These are phyloP conservation scores for Pelodiscus sinensis DNA, from an alignment of 2,113 vertebrate genomes.

Conservation along the genomic window DNA sequence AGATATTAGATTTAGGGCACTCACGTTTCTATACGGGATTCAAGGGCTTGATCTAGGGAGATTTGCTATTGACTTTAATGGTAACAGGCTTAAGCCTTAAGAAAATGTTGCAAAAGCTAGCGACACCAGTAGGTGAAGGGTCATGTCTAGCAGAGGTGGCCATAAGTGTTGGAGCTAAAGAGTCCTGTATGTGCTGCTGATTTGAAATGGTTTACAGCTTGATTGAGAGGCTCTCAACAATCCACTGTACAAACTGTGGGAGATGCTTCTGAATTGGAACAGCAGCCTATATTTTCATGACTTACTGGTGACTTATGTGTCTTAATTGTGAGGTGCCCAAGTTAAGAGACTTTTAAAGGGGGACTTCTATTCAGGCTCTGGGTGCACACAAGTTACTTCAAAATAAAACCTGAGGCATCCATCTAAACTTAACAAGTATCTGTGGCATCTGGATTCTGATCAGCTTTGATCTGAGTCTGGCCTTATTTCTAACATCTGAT, in stretches of 20 bases:
- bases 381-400: neutral
- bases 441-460: fast-evolving
- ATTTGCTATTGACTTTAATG: neutral
- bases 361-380: fast-evolving
- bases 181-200: too few species aligned
- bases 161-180: too few species aligned
- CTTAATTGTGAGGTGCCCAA: neutral
- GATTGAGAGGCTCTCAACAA: too few species aligned
- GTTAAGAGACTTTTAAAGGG: neutral
- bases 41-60: neutral
- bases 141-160: neutral
- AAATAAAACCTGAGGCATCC: neutral
- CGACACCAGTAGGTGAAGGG: neutral
- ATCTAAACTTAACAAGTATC: neutral
- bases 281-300: neutral
- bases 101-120: neutral
- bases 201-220: too few species aligned
- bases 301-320: neutral
- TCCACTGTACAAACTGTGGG: too few species aligned
- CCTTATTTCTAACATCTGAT: neutral
- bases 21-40: conserved; percentile 5
- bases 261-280: neutral
- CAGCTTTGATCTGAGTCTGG: neutral
- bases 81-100: neutral
- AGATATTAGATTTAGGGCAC: neutral